phyloP scores from a whole-genome alignment of 2,888 invertebrate genomes.

The Calameuta idolon region DNA sequence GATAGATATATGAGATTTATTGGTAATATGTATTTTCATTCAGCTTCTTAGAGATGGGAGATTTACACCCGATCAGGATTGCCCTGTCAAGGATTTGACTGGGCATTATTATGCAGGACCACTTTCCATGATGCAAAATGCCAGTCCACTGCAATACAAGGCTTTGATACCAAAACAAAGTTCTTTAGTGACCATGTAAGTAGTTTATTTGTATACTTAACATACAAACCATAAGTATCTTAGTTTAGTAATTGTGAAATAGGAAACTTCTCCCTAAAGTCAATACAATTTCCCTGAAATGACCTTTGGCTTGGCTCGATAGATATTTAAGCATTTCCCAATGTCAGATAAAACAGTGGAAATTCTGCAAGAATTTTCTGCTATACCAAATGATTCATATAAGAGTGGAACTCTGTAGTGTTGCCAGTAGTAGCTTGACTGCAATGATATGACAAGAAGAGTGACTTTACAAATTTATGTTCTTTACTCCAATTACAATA shows the following conservation, averaged over 20 bases:
- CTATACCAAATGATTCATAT: no score
- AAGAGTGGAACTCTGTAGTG: no score
- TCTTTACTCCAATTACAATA: not conserved
- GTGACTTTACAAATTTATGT: not conserved
- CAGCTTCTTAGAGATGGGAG: not conserved
- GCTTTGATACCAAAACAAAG: constrained; percentile 63
- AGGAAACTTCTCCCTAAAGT: not conserved
- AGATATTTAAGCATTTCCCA: no score
- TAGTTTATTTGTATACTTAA: constrained; percentile 25
- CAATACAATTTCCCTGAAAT: no score
- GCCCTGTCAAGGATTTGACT: not conserved
- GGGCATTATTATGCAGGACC: not conserved
- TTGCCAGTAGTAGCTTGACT: not conserved
- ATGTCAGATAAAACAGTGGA: no score
- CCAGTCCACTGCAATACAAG: constrained; percentile 15
- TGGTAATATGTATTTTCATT: not conserved
- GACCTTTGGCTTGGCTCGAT: no score
- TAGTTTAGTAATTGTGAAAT: not conserved
- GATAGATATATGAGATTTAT: not conserved
- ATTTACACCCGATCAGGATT: not conserved
- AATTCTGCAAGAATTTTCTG: no score
- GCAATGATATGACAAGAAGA: not conserved
- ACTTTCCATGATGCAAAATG: not conserved
- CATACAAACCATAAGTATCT: not conserved
- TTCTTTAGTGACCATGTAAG: constrained; percentile 72